Evolutionary conservation across 2,888 invertebrate species (phyloP).

Genomic region (Tipula confusa): DNA sequence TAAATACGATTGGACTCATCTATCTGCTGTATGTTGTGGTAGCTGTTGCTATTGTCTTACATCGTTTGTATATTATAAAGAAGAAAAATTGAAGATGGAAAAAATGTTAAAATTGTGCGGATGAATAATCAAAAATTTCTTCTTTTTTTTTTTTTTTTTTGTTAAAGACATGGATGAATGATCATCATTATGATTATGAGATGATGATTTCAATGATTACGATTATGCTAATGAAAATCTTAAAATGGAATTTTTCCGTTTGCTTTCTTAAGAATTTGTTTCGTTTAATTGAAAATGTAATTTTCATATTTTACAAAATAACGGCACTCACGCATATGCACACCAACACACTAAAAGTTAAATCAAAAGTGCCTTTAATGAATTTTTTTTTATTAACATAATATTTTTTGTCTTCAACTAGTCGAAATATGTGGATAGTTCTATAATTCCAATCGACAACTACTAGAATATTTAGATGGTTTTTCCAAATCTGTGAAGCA

Average conservation of each 20-base stretch:
- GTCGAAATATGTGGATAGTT: too few relatives aligned
- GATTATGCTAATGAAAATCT: constrained; percentile 5
- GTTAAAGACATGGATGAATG: background rate
- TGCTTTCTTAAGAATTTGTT: background rate
- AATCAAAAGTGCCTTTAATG: too few relatives aligned
- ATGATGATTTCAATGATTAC: constrained; percentile 3
- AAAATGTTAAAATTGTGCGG: background rate
- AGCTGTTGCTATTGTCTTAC: constrained; percentile 15
- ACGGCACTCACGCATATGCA: background rate
- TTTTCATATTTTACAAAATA: background rate
- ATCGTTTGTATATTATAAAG: background rate
- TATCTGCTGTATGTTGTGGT: background rate
- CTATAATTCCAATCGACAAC: too few relatives aligned
- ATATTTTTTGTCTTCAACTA: too few relatives aligned
- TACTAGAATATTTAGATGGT: too few relatives aligned
- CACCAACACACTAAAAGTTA: too few relatives aligned
- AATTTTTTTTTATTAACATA: too few relatives aligned
- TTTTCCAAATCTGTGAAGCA: too few relatives aligned
- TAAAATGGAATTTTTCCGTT: background rate
- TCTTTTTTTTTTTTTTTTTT: background rate
- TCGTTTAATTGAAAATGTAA: background rate
- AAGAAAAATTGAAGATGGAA: background rate
- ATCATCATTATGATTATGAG: constrained; percentile 3
- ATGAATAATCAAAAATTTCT: background rate
- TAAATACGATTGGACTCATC: constrained; percentile 20